Percentiles rank a stretch among this genome's conserved stretches.
Evolutionary conservation across 2,888 invertebrate genomes (phyloP).

Genomic region (Lapara coniferarum): DNA sequence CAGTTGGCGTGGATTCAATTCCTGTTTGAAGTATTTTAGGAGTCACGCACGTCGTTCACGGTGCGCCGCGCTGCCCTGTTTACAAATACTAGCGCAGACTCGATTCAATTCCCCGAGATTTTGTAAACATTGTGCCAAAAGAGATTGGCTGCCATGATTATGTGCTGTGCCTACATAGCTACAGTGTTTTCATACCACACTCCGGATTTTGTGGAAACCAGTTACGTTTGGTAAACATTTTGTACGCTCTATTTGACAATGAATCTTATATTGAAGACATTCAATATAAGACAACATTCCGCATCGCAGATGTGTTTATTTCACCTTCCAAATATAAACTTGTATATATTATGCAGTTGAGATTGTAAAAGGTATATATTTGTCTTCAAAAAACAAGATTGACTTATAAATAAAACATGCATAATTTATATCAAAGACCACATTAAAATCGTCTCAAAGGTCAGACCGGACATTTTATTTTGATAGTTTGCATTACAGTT

Average conservation of each 20-base stretch:
- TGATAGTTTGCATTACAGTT: constrained; percentile 51
- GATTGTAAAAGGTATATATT: background rate
- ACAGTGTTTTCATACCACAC: constrained; percentile 37
- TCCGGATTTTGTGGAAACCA: constrained; percentile 40
- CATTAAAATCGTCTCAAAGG: constrained; percentile 38
- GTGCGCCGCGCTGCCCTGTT: constrained; percentile 66
- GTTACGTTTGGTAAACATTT: constrained; percentile 47
- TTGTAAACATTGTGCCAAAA: constrained; percentile 76
- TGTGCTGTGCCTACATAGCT: constrained; percentile 46
- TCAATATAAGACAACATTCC: constrained; percentile 28
- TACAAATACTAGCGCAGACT: constrained; percentile 80
- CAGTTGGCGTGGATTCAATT: constrained; percentile 80
- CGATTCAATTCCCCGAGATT: constrained; percentile 75
- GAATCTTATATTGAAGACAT: constrained; percentile 36
- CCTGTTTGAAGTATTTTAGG: constrained; percentile 81
- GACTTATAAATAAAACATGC: constrained; percentile 19
- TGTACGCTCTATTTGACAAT: constrained; percentile 44
- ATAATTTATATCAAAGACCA: constrained; percentile 34
- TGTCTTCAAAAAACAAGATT: constrained; percentile 1
- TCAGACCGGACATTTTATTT: constrained; percentile 38
- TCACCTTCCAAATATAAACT: background rate
- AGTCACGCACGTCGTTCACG: constrained; percentile 65
- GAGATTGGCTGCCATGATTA: constrained; percentile 62
- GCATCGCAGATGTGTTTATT: constrained; percentile 6
- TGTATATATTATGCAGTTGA: background rate